Conservation (phyloP, 1,140 invertebrate genomes). For the Zaprionus lachaisei region DNA sequence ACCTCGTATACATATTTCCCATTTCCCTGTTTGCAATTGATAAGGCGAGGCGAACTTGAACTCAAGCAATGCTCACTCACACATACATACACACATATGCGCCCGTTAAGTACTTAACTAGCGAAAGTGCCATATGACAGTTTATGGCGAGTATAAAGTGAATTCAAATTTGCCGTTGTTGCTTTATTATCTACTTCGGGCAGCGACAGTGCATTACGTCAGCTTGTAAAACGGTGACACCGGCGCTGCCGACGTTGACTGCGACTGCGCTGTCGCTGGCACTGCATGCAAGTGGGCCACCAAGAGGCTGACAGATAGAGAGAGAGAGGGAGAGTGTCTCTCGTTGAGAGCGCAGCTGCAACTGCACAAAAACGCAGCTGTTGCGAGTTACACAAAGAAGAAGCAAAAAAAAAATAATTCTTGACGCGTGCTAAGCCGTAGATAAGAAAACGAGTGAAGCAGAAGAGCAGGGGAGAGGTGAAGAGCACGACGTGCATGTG, state of each 20-base stretch:
- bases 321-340: neutral
- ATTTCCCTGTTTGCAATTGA: constrained; percentile 2
- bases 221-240: constrained; percentile 23
- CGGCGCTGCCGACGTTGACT: constrained; percentile 4
- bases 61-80: constrained; percentile 22
- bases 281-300: constrained; percentile 44
- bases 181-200: constrained; percentile 18
- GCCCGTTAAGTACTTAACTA: constrained; percentile 27
- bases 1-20: neutral
- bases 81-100: neutral
- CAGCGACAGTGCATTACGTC: constrained; percentile 34
- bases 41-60: constrained; percentile 51
- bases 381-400: constrained; percentile 12
- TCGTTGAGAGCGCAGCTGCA: constrained; percentile 40
- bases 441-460: neutral
- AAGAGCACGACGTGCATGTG: neutral
- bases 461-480: neutral
- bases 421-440: constrained; percentile 54
- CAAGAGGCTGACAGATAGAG: constrained; percentile 11
- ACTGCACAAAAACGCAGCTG: constrained; percentile 22
- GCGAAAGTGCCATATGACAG: constrained; percentile 46
- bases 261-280: constrained; percentile 22
- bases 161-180: constrained; percentile 35
- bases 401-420: constrained; percentile 28
- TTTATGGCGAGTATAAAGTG: constrained; percentile 33